Evolutionary conservation across 2,113 vertebrate genomes (phyloP), one percentile per base, ranked within the genome.

Genomic region (Barbus barbus): DNA sequence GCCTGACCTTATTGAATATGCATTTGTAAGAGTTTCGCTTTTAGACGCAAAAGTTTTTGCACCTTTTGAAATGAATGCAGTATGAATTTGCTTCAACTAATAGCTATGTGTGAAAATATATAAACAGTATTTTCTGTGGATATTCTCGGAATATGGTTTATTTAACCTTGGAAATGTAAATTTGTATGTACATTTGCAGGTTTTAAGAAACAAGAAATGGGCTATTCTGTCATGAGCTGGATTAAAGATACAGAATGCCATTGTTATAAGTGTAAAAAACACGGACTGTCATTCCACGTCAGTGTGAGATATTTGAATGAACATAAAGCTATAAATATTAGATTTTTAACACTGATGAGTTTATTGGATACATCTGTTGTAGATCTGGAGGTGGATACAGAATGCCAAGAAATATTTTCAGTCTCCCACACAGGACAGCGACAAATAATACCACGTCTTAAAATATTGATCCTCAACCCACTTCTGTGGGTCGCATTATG

Each of bases 361-460:
- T 44, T 72, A 44, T 44, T 1, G 3, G 6, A 72, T n/a, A 1
- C 22, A 31, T 31, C 22, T 24, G 36, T 72, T n/a, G 38, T n/a
- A 0, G 22, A 72, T 72, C 12, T 72, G 69, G 69, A 24, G 69
- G 69, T 14, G 69, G 69, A 44, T 24, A 44, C 69, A 14, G n/a
- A 63, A 63, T 28, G n/a, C 11, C 60, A 63, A 63, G 60, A 72
- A 72, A 24, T 72, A 81, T 89, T 88, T 63, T 33, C 48, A 3
- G 79, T 90, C 51, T 36, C 48, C 48, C 31, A 78, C 75, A 60
- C 84, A 86, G 69, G 83, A 84, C 28, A 83, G 89, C 4, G 48
- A 83, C 84, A 89, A 79, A 78, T 78, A 61, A 44, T 78, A 61
- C 0, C 33, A 41, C 7, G n/a, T 78, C 51, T 77, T 38, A 58